Evolutionary conservation across 2,888 invertebrate genomes (phyloP), one percentile per base, ranked within the genome.

Genomic region (Oligia fasciuncula): DNA sequence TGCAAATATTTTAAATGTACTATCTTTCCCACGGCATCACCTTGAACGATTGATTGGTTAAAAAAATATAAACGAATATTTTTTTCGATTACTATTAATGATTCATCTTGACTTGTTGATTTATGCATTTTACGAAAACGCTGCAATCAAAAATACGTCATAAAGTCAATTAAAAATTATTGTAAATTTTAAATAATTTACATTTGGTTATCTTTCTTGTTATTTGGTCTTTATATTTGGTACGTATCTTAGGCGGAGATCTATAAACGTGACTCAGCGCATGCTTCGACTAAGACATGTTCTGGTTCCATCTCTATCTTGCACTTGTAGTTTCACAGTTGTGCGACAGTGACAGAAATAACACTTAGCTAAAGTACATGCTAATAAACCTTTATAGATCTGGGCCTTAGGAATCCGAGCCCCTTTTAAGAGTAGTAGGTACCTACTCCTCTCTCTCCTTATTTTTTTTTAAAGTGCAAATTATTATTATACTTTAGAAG

Each of bases 1-100:
- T 76, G 29, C 17, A 4, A 74, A 69, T 49, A 73, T 70, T 75
- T 84, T 40, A 78, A 86, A 77, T 86, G 40, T 65, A 84, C 17
- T 35, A 19, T 62, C 49, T 76, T 84, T 84, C 84, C 66, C 84
- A 86, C 87, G 84, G 66, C 40, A n/a, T 23, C 29, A 40, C 75
- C 69, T 86, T 79, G 66, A 66, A 79, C 23, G 23, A 67, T 35
- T 46, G 66, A 86, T 66, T 72, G 43, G 11, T 49, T 54, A 9
- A 49, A 66, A 80, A 71, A n/a, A 4, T 49, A 49, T 35, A 60
- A 1, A 14, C 29, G n/a, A 62, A 13, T 46, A 6, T n/a, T 11
- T 29, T 17, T 29, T 63, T 54, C 14, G 51, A 8, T 54, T 4
- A 66, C 74, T 49, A 0, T 68, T 66, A 35, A 51, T n/a, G 23